phyloP scores from a whole-genome alignment of 2,797 vertebrate genomes.

The Morus bassanus region DNA sequence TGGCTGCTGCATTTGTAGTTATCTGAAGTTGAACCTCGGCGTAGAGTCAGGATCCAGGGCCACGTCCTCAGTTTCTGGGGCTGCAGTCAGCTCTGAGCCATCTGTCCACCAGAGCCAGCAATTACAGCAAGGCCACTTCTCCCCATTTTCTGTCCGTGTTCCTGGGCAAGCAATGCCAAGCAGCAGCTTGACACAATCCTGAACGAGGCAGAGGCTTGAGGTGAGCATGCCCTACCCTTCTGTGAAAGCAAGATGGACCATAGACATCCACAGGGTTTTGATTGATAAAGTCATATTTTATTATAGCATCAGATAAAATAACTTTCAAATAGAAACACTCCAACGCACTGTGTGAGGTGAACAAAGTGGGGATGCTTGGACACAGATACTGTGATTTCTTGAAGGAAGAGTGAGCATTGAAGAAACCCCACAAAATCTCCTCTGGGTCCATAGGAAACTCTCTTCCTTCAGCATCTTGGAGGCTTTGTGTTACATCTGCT shows the following conservation, averaged over 20 bases:
- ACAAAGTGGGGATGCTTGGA: background rate
- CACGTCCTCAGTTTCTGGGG: background rate
- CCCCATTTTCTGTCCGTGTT: background rate
- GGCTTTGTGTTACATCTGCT: background rate
- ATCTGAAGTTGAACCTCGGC: background rate
- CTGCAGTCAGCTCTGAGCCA: background rate
- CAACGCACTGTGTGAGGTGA: background rate
- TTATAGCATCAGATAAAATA: background rate
- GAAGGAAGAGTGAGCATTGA: background rate
- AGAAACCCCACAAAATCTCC: background rate
- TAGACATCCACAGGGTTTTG: background rate
- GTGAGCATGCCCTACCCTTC: background rate
- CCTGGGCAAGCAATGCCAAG: background rate
- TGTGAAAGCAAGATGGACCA: background rate
- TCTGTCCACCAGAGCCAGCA: background rate
- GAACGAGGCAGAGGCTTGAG: background rate
- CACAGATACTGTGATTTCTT: background rate
- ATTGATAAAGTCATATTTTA: background rate
- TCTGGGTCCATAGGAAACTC: background rate
- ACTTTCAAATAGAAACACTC: background rate
- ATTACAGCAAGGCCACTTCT: background rate
- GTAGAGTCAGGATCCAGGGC: background rate
- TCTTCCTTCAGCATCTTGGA: background rate
- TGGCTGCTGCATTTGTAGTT: slow-evolving; percentile 28
- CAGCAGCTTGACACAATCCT: fast-evolving